phyloP scores from a whole-genome alignment of 2,113 vertebrate genomes.

The Antigone vipio region DNA sequence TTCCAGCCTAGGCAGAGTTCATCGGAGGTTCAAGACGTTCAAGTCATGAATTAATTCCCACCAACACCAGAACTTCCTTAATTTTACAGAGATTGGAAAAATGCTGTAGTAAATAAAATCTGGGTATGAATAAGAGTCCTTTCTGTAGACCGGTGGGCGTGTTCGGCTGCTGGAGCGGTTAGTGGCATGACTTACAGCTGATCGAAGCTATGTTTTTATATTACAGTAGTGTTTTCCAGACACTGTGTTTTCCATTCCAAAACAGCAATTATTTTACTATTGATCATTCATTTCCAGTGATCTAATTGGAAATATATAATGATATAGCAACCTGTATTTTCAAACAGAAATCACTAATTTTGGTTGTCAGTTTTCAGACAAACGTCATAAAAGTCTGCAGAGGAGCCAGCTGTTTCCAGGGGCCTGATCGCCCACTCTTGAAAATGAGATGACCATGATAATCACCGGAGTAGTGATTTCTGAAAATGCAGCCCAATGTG shows the following conservation, averaged over 20 bases:
- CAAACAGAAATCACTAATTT: background rate
- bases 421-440: background rate
- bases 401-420: background rate
- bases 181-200: background rate
- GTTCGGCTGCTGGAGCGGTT: background rate
- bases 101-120: background rate
- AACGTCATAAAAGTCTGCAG: fast-evolving
- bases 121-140: background rate
- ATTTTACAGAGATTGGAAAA: background rate
- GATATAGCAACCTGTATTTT: background rate
- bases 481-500: background rate
- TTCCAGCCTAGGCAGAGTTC: background rate
- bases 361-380: background rate
- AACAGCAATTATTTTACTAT: background rate
- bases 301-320: background rate
- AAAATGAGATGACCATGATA: fast-evolving
- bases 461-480: background rate
- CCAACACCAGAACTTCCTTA: background rate
- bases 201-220: background rate
- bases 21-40: background rate
- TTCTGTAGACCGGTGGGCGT: background rate
- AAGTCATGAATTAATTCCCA: background rate
- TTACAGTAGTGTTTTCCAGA: background rate
- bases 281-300: background rate
- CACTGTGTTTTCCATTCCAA: background rate